Evolutionary conservation across 2,113 vertebrate species (phyloP).

Genomic region (Heptranchias perlo): DNA sequence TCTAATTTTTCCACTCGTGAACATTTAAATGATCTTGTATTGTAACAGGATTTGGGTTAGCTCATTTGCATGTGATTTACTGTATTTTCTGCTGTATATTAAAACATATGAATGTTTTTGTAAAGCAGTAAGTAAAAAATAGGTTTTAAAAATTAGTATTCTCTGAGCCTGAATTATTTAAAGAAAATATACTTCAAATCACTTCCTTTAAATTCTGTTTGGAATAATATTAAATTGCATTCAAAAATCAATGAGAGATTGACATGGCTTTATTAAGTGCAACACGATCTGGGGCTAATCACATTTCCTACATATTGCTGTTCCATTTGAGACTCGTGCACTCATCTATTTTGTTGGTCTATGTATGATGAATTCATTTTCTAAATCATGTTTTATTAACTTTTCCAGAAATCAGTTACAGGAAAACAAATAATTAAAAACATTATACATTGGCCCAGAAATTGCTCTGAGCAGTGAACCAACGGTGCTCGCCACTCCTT

Average conservation of each 20-base stretch:
- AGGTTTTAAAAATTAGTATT: neutral
- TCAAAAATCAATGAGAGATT: constrained; percentile 7
- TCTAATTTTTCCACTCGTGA: constrained; percentile 8
- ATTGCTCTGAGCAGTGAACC: too few species aligned
- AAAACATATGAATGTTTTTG: neutral
- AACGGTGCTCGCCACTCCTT: too few species aligned
- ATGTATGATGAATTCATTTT: neutral
- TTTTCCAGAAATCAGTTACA: neutral
- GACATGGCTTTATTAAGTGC: constrained; percentile 25
- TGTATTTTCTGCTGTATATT: neutral
- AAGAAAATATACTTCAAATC: constrained; percentile 6
- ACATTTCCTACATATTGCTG: neutral
- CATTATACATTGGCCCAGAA: neutral
- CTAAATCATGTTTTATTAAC: neutral
- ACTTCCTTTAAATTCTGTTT: neutral
- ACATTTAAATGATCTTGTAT: neutral
- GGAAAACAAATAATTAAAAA: neutral
- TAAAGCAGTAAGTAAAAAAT: neutral
- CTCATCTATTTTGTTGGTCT: neutral
- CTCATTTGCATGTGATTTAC: neutral
- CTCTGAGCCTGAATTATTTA: neutral
- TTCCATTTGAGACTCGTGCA: neutral
- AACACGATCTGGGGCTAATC: neutral
- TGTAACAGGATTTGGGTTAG: neutral
- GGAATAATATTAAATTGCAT: constrained; percentile 26